Conservation (phyloP, 1,140 invertebrate genomes). For the Rhyacophila brunnea region DNA sequence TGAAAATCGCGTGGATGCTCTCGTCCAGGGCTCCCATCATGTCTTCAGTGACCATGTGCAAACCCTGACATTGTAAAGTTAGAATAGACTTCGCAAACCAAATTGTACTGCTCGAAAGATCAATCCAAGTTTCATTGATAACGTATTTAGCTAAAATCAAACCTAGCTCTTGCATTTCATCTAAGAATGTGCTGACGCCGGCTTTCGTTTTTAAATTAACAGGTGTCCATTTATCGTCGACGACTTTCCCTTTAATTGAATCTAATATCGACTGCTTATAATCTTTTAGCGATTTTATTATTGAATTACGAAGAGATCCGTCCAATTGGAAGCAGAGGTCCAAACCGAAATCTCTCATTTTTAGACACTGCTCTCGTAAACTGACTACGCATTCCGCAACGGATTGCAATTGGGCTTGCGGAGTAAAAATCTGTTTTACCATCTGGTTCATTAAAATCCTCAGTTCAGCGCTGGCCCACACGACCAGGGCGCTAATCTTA, state of each 20-base stretch:
- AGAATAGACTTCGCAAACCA: slow-evolving; percentile 54
- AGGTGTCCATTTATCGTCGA: slow-evolving; percentile 54
- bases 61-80: slow-evolving; percentile 49
- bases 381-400: slow-evolving; percentile 84
- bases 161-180: slow-evolving; percentile 53
- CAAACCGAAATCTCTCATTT: slow-evolving; percentile 59
- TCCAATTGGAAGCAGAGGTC: slow-evolving; percentile 81
- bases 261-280: slow-evolving; percentile 52
- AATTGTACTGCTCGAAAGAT: slow-evolving; percentile 54
- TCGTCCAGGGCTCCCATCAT: slow-evolving; percentile 53
- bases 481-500: slow-evolving; percentile 79
- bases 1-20: slow-evolving; percentile 51
- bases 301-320: slow-evolving; percentile 68
- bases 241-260: slow-evolving; percentile 51
- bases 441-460: slow-evolving; percentile 78
- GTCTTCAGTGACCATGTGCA: slow-evolving; percentile 51
- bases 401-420: slow-evolving; percentile 79
- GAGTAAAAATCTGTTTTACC: slow-evolving; percentile 88
- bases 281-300: slow-evolving; percentile 49
- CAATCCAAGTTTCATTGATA: slow-evolving; percentile 55
- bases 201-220: slow-evolving; percentile 54
- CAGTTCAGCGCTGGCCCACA: slow-evolving; percentile 89
- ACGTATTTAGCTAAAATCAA: slow-evolving; percentile 53
- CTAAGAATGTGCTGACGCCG: slow-evolving; percentile 49
- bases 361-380: slow-evolving; percentile 69